Percentiles rank a stretch among this genome's conserved stretches.
phyloP scores from a whole-genome alignment of 2,888 invertebrate species.

The Conus canariensis region DNA sequence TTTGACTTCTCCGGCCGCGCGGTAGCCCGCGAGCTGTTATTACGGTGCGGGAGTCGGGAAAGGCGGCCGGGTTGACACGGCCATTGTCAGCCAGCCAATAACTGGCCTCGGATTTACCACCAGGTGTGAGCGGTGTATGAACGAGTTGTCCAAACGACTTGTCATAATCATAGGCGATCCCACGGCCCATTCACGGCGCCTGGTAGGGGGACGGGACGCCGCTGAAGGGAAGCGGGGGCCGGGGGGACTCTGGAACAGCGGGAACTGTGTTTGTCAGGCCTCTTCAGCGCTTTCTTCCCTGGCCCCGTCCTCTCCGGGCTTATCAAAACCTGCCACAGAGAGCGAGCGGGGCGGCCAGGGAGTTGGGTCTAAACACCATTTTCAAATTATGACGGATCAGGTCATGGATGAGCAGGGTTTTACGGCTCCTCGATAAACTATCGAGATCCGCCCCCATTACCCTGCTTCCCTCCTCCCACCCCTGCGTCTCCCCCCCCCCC shows the following conservation, averaged over 20 bases:
- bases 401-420: not conserved
- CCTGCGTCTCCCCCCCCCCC: not conserved
- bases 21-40: not conserved
- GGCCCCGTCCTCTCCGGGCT: not conserved
- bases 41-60: not conserved
- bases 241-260: not conserved
- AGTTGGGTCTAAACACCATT: not conserved
- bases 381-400: not conserved
- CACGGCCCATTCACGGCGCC: slow-evolving; percentile 4
- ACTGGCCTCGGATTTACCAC: not conserved
- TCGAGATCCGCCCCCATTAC: not conserved
- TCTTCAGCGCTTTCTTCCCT: not conserved
- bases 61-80: not conserved
- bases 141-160: not conserved
- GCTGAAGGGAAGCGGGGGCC: not conserved
- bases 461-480: not conserved
- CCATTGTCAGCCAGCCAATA: slow-evolving; percentile 16
- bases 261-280: not conserved
- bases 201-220: not conserved
- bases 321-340: not conserved
- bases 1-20: slow-evolving; percentile 14
- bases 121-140: slow-evolving; percentile 21
- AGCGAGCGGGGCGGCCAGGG: too few relatives aligned
- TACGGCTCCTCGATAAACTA: not conserved
- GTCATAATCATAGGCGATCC: slow-evolving; percentile 23